Conservation (phyloP, 2,888 invertebrate species). For the Amphipyra tragopoginis region DNA sequence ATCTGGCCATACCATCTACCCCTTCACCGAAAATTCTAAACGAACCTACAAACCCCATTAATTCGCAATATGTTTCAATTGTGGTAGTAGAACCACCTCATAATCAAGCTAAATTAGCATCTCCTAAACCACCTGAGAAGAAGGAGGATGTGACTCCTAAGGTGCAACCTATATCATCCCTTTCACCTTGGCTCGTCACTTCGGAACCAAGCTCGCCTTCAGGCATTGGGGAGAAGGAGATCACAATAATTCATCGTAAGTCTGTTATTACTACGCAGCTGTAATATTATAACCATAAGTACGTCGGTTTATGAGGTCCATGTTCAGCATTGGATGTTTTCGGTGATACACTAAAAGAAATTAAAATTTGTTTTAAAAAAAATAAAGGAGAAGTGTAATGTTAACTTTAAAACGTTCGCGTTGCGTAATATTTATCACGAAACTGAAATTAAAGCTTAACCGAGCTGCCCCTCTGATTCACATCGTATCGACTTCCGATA, state of each 20-base stretch:
- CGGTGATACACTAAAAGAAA: no score
- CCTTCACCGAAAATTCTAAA: slow-evolving; percentile 89
- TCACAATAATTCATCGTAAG: slow-evolving; percentile 94
- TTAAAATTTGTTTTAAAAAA: slow-evolving; percentile 5
- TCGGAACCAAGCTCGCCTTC: slow-evolving; percentile 92
- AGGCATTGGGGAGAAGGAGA: slow-evolving; percentile 91
- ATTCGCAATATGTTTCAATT: slow-evolving; percentile 87
- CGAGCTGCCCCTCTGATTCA: no score
- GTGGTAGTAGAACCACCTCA: slow-evolving; percentile 86
- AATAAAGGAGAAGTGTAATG: slow-evolving; percentile 6
- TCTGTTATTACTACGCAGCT: slow-evolving; percentile 97
- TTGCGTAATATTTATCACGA: no score
- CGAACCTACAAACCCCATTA: slow-evolving; percentile 82
- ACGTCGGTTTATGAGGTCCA: neutral
- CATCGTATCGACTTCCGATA: no score
- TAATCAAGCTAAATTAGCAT: slow-evolving; percentile 76
- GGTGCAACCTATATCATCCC: slow-evolving; percentile 91
- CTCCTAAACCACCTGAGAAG: slow-evolving; percentile 86
- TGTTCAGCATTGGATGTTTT: no score
- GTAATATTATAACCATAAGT: slow-evolving; percentile 54
- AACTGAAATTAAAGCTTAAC: no score
- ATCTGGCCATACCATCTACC: slow-evolving; percentile 82
- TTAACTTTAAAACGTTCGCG: no score
- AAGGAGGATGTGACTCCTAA: slow-evolving; percentile 88
- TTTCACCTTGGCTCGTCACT: slow-evolving; percentile 95